These are phyloP conservation scores for Protaetia brevitarsis DNA, from an alignment of 1,140 invertebrate species.

Conservation along the genomic window DNA sequence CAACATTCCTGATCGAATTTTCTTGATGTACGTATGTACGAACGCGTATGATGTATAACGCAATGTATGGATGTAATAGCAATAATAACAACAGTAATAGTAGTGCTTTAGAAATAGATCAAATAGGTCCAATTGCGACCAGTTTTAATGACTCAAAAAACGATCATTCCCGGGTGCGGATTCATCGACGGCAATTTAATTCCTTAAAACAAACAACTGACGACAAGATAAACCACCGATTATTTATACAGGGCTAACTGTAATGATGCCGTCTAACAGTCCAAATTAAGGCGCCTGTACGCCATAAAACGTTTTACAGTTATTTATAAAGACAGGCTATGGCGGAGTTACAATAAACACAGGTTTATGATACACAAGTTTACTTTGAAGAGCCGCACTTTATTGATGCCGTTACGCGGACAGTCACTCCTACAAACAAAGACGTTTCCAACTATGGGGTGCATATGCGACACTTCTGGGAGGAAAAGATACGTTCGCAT, in stretches of 20 bases:
- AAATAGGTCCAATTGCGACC: slow-evolving; percentile 20
- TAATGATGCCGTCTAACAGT: slow-evolving; percentile 31
- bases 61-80: slow-evolving; percentile 1
- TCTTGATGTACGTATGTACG: slow-evolving; percentile 2
- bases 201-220: slow-evolving; percentile 23
- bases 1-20: slow-evolving; percentile 12
- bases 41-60: slow-evolving; percentile 7
- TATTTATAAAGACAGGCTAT: slow-evolving; percentile 43
- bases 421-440: slow-evolving; percentile 22
- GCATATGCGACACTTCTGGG: slow-evolving; percentile 16
- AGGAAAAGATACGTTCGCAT: background rate
- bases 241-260: slow-evolving; percentile 35
- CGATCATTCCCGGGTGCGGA: slow-evolving; percentile 15
- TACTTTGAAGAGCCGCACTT: slow-evolving; percentile 31
- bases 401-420: slow-evolving; percentile 28
- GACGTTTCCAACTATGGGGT: slow-evolving; percentile 9
- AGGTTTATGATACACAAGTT: slow-evolving; percentile 34
- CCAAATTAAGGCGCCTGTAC: slow-evolving; percentile 41
- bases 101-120: slow-evolving; percentile 21
- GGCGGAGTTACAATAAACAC: slow-evolving; percentile 44
- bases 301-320: slow-evolving; percentile 43
- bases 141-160: slow-evolving; percentile 19
- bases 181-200: slow-evolving; percentile 20
- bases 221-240: slow-evolving; percentile 35
- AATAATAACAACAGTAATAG: slow-evolving; percentile 5